phyloP scores from a whole-genome alignment of 1,140 invertebrate species.

The Drosophila dunni region DNA sequence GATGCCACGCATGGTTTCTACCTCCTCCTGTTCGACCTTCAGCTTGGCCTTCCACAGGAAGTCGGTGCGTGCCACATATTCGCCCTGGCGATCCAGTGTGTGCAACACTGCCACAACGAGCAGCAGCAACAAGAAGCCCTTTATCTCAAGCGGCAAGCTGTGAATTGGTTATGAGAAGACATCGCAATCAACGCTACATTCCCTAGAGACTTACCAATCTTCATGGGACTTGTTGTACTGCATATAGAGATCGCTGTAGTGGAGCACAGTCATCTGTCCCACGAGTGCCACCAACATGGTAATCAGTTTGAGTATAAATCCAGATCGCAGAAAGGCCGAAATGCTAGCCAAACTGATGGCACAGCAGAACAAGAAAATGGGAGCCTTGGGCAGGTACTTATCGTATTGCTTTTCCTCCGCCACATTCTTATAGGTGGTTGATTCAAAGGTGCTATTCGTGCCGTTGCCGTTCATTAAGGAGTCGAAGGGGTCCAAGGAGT shows the following conservation, averaged over 20 bases:
- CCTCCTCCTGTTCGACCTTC: slow-evolving; percentile 96
- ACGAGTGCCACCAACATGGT: slow-evolving; percentile 90
- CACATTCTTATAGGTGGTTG: slow-evolving; percentile 4
- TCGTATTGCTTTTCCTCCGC: slow-evolving; percentile 29
- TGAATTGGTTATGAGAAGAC: not conserved
- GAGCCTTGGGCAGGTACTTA: slow-evolving; percentile 64
- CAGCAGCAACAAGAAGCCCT: slow-evolving; percentile 87
- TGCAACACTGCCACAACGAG: slow-evolving; percentile 90
- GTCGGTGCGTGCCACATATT: slow-evolving; percentile 94
- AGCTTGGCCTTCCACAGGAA: slow-evolving; percentile 97
- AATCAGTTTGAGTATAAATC: slow-evolving; percentile 92
- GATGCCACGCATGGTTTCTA: slow-evolving; percentile 97
- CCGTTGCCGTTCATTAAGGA: slow-evolving; percentile 18
- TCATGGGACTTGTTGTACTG: slow-evolving; percentile 86
- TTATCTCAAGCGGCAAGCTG: slow-evolving; percentile 88
- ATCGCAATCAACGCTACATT: not conserved
- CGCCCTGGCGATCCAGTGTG: slow-evolving; percentile 93
- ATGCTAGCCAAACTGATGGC: slow-evolving; percentile 91
- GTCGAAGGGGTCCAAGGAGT: not conserved
- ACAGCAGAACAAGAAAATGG: slow-evolving; percentile 91
- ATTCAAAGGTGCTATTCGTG: slow-evolving; percentile 31
- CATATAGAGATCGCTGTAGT: slow-evolving; percentile 87
- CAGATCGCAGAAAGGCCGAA: slow-evolving; percentile 93
- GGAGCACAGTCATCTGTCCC: slow-evolving; percentile 88
- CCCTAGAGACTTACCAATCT: slow-evolving; percentile 86